Evolutionary conservation across 2,113 vertebrate species (phyloP).

Genomic region (Herpetotheres cachinnans): DNA sequence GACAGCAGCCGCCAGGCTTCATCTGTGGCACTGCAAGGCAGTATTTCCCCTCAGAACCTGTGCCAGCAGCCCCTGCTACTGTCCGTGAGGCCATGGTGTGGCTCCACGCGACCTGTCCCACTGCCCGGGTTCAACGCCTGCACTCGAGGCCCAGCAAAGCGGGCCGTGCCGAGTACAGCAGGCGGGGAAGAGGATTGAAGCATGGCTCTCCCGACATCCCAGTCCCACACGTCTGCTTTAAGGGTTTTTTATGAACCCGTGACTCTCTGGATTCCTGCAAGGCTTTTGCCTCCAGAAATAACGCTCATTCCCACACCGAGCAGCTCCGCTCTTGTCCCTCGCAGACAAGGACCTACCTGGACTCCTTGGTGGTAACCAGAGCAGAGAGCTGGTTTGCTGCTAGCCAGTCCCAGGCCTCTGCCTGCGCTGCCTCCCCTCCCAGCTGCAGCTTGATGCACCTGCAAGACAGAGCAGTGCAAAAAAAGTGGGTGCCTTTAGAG

Average conservation of each 20-base stretch:
- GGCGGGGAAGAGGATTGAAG: not conserved
- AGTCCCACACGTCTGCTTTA: not conserved
- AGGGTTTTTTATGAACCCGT: not conserved
- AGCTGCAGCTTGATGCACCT: conserved; percentile 93
- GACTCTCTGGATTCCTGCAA: not conserved
- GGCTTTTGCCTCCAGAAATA: not conserved
- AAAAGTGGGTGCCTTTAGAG: not conserved
- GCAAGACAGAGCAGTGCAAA: not conserved
- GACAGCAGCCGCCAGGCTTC: conserved; percentile 92
- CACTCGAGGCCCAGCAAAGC: not conserved
- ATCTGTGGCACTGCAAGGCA: conserved; percentile 83
- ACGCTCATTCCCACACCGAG: not conserved
- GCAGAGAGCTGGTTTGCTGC: conserved; percentile 88
- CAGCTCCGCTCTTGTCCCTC: fast-evolving
- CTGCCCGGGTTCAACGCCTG: fast-evolving
- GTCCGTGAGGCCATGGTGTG: fast-evolving
- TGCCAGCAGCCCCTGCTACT: not conserved
- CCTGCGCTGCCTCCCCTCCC: conserved; percentile 83
- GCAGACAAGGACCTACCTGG: conserved; percentile 72
- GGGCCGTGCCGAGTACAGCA: fast-evolving
- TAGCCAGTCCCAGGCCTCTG: conserved; percentile 93
- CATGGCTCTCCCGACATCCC: not conserved
- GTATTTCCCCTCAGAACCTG: not conserved
- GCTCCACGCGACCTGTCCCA: not conserved
- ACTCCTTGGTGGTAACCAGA: conserved; percentile 90